Evolutionary conservation across 2,113 vertebrate species (phyloP).

Genomic region (Brachypteracias leptosomus): DNA sequence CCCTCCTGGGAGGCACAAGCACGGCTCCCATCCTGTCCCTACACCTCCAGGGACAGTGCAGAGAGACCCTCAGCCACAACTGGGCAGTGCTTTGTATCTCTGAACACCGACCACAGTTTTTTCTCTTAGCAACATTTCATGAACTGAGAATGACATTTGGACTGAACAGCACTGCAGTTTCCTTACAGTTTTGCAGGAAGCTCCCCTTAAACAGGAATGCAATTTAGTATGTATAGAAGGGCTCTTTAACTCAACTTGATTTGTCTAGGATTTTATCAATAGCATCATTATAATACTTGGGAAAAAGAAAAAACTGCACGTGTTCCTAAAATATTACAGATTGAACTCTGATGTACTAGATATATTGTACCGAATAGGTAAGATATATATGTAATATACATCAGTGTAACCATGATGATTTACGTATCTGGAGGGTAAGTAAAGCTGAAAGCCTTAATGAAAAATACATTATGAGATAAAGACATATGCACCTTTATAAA

Average conservation of each 20-base stretch:
- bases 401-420: not conserved
- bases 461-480: not conserved
- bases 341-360: not conserved
- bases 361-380: not conserved
- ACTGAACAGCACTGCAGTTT: not conserved
- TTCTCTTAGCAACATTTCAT: not conserved
- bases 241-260: not conserved
- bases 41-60: not conserved
- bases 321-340: not conserved
- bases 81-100: not conserved
- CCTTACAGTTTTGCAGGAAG: not conserved
- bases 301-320: not conserved
- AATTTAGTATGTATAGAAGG: not conserved
- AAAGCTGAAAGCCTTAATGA: not conserved
- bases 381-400: not conserved
- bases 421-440: not conserved
- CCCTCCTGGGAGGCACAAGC: not conserved
- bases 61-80: not conserved
- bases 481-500: not conserved
- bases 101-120: rapidly evolving
- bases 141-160: not conserved
- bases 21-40: not conserved
- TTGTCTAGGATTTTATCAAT: not conserved
- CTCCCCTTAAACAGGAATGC: not conserved
- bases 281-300: not conserved